Conservation (phyloP, 2,113 vertebrate species). For the Sterna hirundo region DNA sequence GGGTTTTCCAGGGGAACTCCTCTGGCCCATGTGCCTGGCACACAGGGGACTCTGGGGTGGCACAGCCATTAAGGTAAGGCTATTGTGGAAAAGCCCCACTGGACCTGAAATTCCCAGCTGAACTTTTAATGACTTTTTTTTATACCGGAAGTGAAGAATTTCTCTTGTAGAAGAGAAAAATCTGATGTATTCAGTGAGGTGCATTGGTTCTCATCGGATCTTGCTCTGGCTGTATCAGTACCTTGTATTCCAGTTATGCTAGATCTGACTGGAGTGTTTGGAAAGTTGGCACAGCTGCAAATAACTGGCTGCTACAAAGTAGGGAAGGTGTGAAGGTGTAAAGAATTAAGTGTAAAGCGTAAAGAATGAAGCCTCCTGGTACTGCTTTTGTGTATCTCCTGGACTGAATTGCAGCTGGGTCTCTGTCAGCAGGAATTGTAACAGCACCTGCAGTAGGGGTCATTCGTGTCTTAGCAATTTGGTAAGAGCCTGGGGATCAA, state of each 20-base stretch:
- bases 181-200: neutral
- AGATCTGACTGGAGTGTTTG: neutral
- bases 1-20: neutral
- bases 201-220: neutral
- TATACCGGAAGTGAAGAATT: neutral
- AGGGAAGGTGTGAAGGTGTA: neutral
- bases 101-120: neutral
- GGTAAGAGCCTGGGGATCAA: neutral
- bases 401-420: neutral
- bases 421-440: neutral
- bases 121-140: neutral
- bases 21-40: neutral
- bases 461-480: neutral
- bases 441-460: neutral
- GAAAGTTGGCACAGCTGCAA: neutral
- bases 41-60: fast-evolving
- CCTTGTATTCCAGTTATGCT: neutral
- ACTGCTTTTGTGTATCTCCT: neutral
- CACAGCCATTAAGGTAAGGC: neutral
- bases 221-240: neutral
- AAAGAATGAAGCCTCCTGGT: neutral
- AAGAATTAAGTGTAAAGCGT: neutral
- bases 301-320: neutral
- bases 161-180: neutral
- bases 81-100: neutral